Conservation (phyloP, 2,797 vertebrate genomes). For the Diplodus puntazzo region DNA sequence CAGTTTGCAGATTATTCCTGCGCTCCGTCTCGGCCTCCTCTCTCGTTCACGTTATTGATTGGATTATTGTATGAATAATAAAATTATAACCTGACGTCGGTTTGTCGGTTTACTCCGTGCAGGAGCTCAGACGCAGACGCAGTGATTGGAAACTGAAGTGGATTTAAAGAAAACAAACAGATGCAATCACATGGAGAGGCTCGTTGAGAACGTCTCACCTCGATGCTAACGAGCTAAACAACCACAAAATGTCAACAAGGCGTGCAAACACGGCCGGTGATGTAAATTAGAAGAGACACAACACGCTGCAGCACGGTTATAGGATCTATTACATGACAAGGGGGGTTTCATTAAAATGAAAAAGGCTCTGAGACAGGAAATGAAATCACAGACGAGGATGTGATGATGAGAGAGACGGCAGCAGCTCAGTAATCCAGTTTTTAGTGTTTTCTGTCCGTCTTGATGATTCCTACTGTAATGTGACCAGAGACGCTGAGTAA, state of each 20-base stretch:
- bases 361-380: slow-evolving; percentile 29
- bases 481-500: too few species aligned
- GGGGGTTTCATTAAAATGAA: not conserved
- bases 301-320: not conserved
- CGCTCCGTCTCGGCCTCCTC: slow-evolving; percentile 37
- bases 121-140: not conserved
- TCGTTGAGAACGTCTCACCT: slow-evolving; percentile 16
- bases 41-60: slow-evolving; percentile 46
- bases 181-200: slow-evolving; percentile 4
- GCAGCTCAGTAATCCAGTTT: slow-evolving; percentile 11
- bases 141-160: not conserved
- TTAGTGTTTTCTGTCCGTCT: not conserved
- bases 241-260: slow-evolving; percentile 4
- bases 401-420: slow-evolving; percentile 10
- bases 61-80: slow-evolving; percentile 52
- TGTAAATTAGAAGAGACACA: slow-evolving; percentile 18
- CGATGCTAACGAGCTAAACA: slow-evolving; percentile 28
- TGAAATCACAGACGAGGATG: slow-evolving; percentile 20
- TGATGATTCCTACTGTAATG: not conserved
- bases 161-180: slow-evolving; percentile 17
- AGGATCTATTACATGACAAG: not conserved
- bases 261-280: not conserved
- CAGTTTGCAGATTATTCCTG: slow-evolving; percentile 51
- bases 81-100: slow-evolving; percentile 14
- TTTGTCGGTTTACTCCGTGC: not conserved